These are phyloP conservation scores for Lethrus apterus DNA, from an alignment of 1,140 invertebrate genomes.

Conservation along the genomic window DNA sequence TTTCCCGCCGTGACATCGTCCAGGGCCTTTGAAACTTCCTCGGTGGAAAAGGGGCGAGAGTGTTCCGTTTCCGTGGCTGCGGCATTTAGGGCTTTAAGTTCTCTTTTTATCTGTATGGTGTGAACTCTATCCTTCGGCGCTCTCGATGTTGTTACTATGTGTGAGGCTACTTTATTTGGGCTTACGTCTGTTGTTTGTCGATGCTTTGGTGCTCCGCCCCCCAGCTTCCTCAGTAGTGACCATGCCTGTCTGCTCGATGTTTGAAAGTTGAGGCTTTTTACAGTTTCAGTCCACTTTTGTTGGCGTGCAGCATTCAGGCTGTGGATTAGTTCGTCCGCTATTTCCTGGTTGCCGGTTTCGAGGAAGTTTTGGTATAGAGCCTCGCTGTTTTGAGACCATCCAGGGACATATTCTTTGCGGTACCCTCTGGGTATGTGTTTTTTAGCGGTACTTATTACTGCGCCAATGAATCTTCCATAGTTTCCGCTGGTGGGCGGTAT, in stretches of 20 bases:
- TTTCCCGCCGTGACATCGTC: too few relatives aligned
- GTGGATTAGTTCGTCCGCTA: conserved; percentile 19
- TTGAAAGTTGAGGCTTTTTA: conserved; percentile 18
- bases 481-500: conserved; percentile 12
- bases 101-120: too few relatives aligned
- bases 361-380: conserved; percentile 17
- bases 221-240: conserved; percentile 17
- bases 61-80: too few relatives aligned
- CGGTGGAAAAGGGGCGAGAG: too few relatives aligned
- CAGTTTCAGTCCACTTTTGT: conserved; percentile 20
- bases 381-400: conserved; percentile 17
- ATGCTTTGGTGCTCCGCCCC: neutral
- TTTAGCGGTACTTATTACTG: conserved; percentile 13
- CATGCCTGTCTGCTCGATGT: conserved; percentile 18
- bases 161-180: conserved; percentile 15
- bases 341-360: conserved; percentile 19
- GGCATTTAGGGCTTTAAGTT: too few relatives aligned
- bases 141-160: conserved; percentile 14
- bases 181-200: conserved; percentile 10
- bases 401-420: conserved; percentile 18
- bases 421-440: too few relatives aligned
- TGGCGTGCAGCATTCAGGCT: conserved; percentile 15
- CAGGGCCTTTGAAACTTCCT: too few relatives aligned
- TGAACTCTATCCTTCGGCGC: conserved; percentile 18
- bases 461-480: conserved; percentile 14